Conservation (phyloP, 2,113 vertebrate species). For the Bubo scandiacus region DNA sequence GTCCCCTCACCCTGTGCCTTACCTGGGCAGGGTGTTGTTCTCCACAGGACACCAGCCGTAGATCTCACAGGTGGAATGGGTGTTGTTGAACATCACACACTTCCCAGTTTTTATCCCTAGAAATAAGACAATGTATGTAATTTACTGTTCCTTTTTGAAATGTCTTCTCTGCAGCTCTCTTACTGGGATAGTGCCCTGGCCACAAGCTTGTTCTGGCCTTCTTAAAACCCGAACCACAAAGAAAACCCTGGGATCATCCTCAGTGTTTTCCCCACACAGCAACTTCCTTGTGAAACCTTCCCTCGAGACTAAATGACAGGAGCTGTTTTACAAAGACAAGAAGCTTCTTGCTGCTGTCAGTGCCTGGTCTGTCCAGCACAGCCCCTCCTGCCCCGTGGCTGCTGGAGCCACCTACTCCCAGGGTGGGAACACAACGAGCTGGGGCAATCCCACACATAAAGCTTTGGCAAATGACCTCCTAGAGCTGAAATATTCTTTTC, state of each 20-base stretch:
- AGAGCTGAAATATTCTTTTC: neutral
- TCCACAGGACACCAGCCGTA: slow-evolving; percentile 78
- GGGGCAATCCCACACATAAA: neutral
- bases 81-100: slow-evolving; percentile 66
- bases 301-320: rapidly evolving
- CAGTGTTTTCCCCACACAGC: neutral
- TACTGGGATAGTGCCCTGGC: neutral
- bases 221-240: neutral
- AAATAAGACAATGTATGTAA: neutral
- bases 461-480: neutral
- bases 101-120: slow-evolving; percentile 77
- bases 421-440: rapidly evolving
- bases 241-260: neutral
- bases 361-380: rapidly evolving
- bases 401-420: neutral
- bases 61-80: slow-evolving; percentile 75
- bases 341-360: neutral
- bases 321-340: neutral
- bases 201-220: neutral
- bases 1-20: neutral
- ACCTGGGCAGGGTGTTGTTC: slow-evolving; percentile 44
- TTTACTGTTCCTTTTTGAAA: neutral
- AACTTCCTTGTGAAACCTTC: neutral
- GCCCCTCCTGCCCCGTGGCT: neutral
- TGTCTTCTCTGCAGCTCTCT: neutral